Conservation (phyloP, 2,888 invertebrate genomes). For the Rhorus exstirpatorius region DNA sequence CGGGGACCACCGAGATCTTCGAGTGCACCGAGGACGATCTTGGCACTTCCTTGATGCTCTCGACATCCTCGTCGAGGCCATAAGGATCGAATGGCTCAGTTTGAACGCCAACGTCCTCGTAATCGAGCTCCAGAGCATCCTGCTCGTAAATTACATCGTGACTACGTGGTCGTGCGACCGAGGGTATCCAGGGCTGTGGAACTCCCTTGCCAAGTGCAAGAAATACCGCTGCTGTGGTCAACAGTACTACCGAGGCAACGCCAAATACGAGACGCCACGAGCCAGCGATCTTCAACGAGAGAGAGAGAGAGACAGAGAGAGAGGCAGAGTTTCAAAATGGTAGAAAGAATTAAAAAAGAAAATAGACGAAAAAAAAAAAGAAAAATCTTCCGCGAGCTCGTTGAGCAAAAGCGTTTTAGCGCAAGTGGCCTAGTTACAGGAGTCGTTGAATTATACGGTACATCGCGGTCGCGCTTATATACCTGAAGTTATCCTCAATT, state of each 20-base stretch:
- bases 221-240: conserved; percentile 88
- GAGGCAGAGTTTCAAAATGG: too few relatives aligned
- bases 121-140: conserved; percentile 83
- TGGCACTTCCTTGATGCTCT: conserved; percentile 77
- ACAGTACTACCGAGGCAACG: conserved; percentile 87
- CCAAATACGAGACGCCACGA: conserved; percentile 89
- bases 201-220: conserved; percentile 88
- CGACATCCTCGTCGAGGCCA: conserved; percentile 77
- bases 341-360: conserved; percentile 12
- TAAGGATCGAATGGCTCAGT: conserved; percentile 83
- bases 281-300: conserved; percentile 86
- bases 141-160: conserved; percentile 85
- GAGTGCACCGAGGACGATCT: conserved; percentile 80
- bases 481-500: too few relatives aligned
- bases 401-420: background rate
- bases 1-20: conserved; percentile 76
- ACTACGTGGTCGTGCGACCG: conserved; percentile 83
- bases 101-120: conserved; percentile 84
- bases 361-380: conserved; percentile 19
- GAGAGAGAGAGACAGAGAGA: too few relatives aligned
- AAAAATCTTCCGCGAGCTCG: background rate
- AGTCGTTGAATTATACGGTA: too few relatives aligned
- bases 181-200: conserved; percentile 88
- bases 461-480: too few relatives aligned
- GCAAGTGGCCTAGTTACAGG: background rate